Evolutionary conservation across 2,797 vertebrate species (phyloP).

Genomic region (Morelia viridis): DNA sequence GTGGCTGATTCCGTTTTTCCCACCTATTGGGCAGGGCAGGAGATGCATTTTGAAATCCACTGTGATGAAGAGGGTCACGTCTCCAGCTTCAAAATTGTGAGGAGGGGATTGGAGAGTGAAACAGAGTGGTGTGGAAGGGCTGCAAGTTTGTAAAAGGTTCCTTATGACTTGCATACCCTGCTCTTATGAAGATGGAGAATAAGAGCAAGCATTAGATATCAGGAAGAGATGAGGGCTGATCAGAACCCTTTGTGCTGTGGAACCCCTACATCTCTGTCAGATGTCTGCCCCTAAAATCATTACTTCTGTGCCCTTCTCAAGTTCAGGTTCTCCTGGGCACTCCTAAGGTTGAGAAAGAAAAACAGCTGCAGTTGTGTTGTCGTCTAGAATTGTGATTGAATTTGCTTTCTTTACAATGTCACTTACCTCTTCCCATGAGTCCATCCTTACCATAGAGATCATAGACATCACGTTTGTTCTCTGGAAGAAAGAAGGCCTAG

Average conservation of each 20-base stretch:
- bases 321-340: neutral
- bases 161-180: too few species aligned
- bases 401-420: neutral
- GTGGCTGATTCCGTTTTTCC: too few species aligned
- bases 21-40: too few species aligned
- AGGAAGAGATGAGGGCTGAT: too few species aligned
- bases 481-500: conserved; percentile 54
- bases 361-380: neutral
- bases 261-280: neutral
- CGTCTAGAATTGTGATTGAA: neutral
- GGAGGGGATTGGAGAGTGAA: too few species aligned
- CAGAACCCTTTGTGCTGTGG: neutral
- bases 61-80: too few species aligned
- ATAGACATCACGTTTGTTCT: conserved; percentile 80
- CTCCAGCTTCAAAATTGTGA: too few species aligned
- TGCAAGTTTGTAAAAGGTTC: too few species aligned
- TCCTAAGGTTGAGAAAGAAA: neutral
- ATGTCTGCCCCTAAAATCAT: neutral
- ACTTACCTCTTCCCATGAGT: conserved; percentile 78
- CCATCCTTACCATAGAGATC: conserved; percentile 82
- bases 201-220: too few species aligned
- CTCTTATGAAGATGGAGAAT: too few species aligned
- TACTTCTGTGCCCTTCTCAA: neutral
- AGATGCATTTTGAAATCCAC: too few species aligned
- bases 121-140: too few species aligned